phyloP scores from a whole-genome alignment of 2,113 vertebrate genomes.

The Chroicocephalus ridibundus region DNA sequence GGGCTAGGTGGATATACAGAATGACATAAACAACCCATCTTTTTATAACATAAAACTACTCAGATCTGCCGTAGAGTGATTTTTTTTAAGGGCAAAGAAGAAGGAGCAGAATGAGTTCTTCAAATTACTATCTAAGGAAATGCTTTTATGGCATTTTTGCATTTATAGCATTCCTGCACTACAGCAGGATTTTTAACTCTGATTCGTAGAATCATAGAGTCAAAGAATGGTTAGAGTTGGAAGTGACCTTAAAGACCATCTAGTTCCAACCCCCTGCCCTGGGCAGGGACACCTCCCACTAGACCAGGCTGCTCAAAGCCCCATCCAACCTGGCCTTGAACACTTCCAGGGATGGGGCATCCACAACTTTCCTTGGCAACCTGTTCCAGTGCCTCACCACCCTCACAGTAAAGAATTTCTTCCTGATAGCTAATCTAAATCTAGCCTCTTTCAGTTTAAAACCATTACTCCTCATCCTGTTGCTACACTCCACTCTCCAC shows the following conservation, averaged over 20 bases:
- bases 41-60: not conserved
- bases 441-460: not conserved
- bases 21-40: not conserved
- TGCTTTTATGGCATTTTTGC: not conserved
- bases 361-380: not conserved
- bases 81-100: not conserved
- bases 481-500: not conserved
- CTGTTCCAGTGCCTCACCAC: not conserved
- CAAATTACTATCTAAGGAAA: not conserved
- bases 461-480: not conserved
- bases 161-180: not conserved
- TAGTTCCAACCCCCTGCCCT: not conserved
- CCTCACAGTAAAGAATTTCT: not conserved
- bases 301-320: not conserved
- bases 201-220: not conserved
- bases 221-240: not conserved
- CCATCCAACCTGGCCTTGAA: not conserved
- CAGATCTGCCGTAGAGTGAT: not conserved
- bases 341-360: not conserved
- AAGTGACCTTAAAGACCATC: not conserved
- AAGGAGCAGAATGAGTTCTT: not conserved
- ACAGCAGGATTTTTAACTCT: not conserved
- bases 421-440: not conserved
- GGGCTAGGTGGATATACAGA: not conserved
- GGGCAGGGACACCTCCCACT: not conserved